These are phyloP conservation scores for Zaprionus davidi DNA, from an alignment of 1,140 invertebrate genomes.

Conservation along the genomic window DNA sequence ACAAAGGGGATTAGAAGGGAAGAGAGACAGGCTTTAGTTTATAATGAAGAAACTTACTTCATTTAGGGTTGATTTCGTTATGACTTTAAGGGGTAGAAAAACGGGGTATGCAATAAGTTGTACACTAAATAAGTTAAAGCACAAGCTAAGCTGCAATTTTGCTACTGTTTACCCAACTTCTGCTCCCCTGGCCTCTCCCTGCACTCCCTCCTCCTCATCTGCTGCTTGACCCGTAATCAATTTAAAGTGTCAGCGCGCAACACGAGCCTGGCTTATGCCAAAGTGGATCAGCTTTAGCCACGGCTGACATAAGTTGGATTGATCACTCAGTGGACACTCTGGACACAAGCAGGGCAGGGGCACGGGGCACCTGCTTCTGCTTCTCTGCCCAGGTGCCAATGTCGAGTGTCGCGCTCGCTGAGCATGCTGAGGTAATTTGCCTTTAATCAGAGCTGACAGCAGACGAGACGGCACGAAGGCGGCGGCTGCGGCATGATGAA, in stretches of 20 bases:
- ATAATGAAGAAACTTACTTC: neutral
- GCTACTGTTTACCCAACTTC: conserved; percentile 13
- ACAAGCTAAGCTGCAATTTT: neutral
- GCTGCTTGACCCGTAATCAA: conserved; percentile 37
- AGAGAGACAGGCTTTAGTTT: neutral
- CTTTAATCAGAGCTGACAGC: conserved; percentile 78
- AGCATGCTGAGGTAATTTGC: conserved; percentile 67
- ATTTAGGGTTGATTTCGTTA: neutral
- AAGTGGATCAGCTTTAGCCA: conserved; percentile 60
- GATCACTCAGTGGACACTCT: conserved; percentile 49
- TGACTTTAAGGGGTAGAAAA: neutral
- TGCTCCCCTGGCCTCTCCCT: neutral
- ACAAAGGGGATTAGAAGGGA: neutral
- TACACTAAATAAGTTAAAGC: neutral
- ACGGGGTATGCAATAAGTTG: neutral
- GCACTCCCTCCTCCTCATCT: neutral
- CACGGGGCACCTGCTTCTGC: conserved; percentile 9
- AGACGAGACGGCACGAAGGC: conserved; percentile 26
- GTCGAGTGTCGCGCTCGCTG: conserved; percentile 62
- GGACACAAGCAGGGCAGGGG: neutral
- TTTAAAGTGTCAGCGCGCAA: conserved; percentile 43
- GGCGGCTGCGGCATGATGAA: conserved; percentile 59
- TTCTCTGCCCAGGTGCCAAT: conserved; percentile 26
- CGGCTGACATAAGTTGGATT: conserved; percentile 75
- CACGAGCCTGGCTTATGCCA: neutral